Percentiles rank a stretch among this genome's conserved stretches.
phyloP scores from a whole-genome alignment of 2,888 invertebrate species.

The Heliconius hortense region DNA sequence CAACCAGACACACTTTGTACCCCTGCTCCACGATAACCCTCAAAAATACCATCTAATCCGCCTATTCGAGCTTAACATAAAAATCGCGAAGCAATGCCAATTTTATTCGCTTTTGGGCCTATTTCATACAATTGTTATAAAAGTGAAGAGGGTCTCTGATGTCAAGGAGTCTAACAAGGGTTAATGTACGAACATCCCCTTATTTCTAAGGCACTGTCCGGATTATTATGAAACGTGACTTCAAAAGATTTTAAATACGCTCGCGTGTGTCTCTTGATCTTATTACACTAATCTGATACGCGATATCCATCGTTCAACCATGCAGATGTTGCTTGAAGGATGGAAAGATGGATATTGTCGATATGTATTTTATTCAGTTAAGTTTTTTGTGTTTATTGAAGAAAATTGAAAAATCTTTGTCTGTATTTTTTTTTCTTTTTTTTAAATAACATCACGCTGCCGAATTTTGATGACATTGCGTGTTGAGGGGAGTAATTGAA shows the following conservation, averaged over 20 bases:
- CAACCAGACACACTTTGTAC: too few species aligned
- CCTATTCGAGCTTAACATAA: conserved; percentile 46
- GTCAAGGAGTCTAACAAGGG: conserved; percentile 69
- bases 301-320: conserved; percentile 19
- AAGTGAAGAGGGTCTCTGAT: conserved; percentile 68
- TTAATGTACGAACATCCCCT: conserved; percentile 61
- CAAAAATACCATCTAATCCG: conserved; percentile 14
- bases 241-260: conserved; percentile 46
- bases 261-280: conserved; percentile 40
- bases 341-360: background rate
- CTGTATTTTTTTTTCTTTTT: too few species aligned
- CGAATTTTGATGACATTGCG: too few species aligned
- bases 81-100: conserved; percentile 51
- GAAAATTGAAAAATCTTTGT: background rate
- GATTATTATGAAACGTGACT: conserved; percentile 56
- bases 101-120: conserved; percentile 58
- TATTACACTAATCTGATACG: conserved; percentile 37
- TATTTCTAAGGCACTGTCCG: conserved; percentile 58
- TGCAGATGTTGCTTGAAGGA: background rate
- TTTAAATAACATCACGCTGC: too few species aligned
- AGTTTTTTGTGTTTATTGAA: background rate
- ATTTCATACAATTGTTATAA: conserved; percentile 45
- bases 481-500: too few species aligned
- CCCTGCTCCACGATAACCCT: too few species aligned
- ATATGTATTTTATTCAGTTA: background rate